Evolutionary conservation across 2,888 invertebrate genomes (phyloP), one percentile per base, ranked within the genome.

Genomic region (Leptinotarsa haldemani): DNA sequence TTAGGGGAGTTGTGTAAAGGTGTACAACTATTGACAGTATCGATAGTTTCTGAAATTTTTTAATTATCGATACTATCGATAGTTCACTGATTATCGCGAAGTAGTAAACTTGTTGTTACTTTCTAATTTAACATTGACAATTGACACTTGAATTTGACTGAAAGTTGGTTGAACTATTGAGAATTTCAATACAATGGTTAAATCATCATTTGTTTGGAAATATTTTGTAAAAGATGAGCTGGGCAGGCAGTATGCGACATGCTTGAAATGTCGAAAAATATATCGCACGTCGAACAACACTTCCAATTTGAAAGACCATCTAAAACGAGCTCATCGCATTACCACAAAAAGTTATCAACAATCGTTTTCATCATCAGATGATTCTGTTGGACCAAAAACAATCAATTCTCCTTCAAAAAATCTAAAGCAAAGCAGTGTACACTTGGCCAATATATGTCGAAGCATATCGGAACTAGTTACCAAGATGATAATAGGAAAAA

Each of bases 171-270:
- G 15, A 48, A 48, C 15, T 48, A 48, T 48, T 48, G 48, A 48
- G 48, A 48, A 48, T 48, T 48, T 48, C 15, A 48, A 48, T 48
- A 48, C 0, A 48, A 48, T 48, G 48, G 48, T 48, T 48, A 20
- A 18, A 53, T 53, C 53, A 18, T 7, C n/a, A 16, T 53, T 53
- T 53, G 1, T 53, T 18, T 53, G 53, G 20, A 53, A 53, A 18
- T 53, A 53, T 53, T 53, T 53, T 53, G 18, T 53, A n/a, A 18
- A n/a, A 53, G 53, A 18, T 53, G n/a, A 53, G 53, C 20, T 53
- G 18, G 53, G 53, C 53, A 16, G 53, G 53, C 53, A 53, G 18
- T 53, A 18, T 53, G 53, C 53, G 16, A 53, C 53, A 18, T 20
- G 53, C 53, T 18, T 53, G 53, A n/a, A 53, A 53, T 53, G 2